A percentile compares a stretch with the other conserved stretches of the same genome.
These are phyloP conservation scores for Mareca penelope DNA, from an alignment of 2,797 vertebrate genomes.

Conservation along the genomic window DNA sequence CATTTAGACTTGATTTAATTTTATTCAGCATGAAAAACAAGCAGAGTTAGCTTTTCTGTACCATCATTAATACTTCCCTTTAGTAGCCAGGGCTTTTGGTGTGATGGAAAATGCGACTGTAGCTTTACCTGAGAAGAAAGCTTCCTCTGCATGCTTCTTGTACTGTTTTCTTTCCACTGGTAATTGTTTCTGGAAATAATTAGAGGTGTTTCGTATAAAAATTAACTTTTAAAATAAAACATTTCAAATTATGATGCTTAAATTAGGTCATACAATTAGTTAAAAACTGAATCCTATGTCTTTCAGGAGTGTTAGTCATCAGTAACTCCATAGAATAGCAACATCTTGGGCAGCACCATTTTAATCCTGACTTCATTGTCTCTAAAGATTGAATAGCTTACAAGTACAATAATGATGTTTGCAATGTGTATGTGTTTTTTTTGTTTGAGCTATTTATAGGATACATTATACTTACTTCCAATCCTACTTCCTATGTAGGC, in stretches of 20 bases:
- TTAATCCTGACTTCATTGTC: background rate
- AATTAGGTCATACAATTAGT: background rate
- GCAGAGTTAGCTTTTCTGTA: background rate
- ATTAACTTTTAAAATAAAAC: background rate
- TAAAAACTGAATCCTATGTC: background rate
- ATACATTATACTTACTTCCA: background rate
- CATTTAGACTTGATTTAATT: background rate
- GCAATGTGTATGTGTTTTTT: background rate
- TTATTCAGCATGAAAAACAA: background rate
- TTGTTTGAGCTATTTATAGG: background rate
- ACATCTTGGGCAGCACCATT: background rate
- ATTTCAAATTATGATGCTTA: background rate
- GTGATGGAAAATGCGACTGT: background rate
- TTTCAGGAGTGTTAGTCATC: background rate
- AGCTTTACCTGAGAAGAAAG: background rate
- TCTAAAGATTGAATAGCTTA: background rate
- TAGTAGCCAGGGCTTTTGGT: background rate
- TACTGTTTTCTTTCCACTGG: background rate
- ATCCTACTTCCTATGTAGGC: background rate
- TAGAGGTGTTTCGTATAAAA: background rate
- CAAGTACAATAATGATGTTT: background rate
- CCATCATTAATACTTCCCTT: background rate
- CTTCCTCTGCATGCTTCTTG: background rate
- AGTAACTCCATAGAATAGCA: background rate
- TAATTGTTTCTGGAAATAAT: background rate